Conservation (phyloP, 2,797 vertebrate species). For the Trachops cirrhosus region DNA sequence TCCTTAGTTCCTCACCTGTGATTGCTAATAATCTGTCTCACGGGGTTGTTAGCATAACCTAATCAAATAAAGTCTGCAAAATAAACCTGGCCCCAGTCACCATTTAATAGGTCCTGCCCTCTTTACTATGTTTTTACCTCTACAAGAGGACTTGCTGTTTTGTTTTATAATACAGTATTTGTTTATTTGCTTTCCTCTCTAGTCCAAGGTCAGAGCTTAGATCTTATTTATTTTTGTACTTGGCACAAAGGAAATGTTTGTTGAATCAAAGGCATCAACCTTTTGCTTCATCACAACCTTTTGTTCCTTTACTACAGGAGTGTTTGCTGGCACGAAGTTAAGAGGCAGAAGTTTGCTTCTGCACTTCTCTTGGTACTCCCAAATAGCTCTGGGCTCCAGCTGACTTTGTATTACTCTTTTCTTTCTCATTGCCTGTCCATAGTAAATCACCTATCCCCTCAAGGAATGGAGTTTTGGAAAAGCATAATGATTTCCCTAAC, state of each 20-base stretch:
- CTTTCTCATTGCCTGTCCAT: not conserved
- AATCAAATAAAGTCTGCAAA: not conserved
- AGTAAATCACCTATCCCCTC: not conserved
- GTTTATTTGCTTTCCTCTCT: not conserved
- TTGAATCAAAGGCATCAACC: not conserved
- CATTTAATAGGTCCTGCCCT: not conserved
- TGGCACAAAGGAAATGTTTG: conserved; percentile 4
- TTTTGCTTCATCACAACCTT: not conserved
- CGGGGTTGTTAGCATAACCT: not conserved
- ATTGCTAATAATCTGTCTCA: not conserved
- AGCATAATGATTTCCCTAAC: not conserved
- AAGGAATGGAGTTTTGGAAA: not conserved
- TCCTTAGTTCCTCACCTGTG: not conserved
- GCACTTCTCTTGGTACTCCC: not conserved
- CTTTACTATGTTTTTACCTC: not conserved
- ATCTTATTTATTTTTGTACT: conserved; percentile 34
- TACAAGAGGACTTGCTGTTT: not conserved
- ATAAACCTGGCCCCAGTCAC: not conserved
- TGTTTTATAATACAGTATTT: not conserved
- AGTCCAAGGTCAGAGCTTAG: not conserved
- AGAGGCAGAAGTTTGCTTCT: not conserved
- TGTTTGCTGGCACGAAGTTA: not conserved
- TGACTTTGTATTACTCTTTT: not conserved
- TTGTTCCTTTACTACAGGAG: not conserved
- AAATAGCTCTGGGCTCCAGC: not conserved